A percentile compares a stretch with the other conserved stretches of the same genome.
phyloP scores from a whole-genome alignment of 92 coral and sea anemone species.

The Metridium senile region DNA sequence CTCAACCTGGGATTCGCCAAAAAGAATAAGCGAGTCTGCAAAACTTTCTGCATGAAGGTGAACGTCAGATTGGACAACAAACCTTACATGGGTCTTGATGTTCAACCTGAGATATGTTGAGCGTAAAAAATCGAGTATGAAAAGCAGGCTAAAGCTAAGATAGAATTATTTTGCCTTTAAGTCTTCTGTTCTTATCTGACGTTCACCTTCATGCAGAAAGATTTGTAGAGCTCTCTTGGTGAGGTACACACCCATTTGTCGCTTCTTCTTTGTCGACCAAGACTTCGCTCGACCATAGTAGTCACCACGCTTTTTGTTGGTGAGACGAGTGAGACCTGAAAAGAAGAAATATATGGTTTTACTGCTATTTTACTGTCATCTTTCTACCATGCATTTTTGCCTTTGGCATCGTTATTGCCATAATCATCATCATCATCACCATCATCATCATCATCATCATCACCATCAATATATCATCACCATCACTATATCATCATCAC shows the following conservation, averaged over 20 bases:
- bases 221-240: conserved; percentile 74
- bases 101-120: conserved; percentile 13
- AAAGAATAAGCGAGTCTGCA: conserved; percentile 65
- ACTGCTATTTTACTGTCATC: not conserved
- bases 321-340: conserved; percentile 78
- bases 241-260: conserved; percentile 81
- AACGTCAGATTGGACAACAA: conserved; percentile 43
- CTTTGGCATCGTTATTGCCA: too few relatives aligned
- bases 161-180: conserved; percentile 30
- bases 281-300: conserved; percentile 69
- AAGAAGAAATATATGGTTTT: not conserved
- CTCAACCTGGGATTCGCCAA: too few relatives aligned
- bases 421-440: too few relatives aligned
- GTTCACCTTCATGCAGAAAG: conserved; percentile 82
- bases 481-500: not conserved
- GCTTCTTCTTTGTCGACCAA: conserved; percentile 59
- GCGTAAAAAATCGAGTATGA: not conserved
- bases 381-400: too few relatives aligned
- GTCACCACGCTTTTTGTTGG: conserved; percentile 83
- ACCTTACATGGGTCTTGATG: not conserved
- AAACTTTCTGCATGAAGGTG: conserved; percentile 85
- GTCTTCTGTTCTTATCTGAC: conserved; percentile 72
- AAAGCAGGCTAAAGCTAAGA: too few relatives aligned
- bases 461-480: not conserved
- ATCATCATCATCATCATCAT: not conserved